Base-by-base conservation (phyloP, 2,888 invertebrate species). In the Bombylius major region DNA sequence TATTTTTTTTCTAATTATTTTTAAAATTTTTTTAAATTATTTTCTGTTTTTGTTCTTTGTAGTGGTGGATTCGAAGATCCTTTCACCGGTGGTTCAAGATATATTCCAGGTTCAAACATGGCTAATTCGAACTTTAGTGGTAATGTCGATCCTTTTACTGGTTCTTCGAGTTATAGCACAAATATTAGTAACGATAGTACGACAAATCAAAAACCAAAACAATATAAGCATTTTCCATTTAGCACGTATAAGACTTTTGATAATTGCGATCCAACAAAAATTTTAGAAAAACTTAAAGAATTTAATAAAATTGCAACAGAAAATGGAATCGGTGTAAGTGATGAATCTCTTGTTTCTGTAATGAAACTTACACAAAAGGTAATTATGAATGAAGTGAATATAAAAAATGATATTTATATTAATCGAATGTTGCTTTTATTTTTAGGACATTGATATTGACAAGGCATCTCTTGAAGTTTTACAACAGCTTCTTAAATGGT, bases 261-360 rank as follows among this genome's bases (percentile, higher is more conserved):
- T 65, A 82, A 84, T 66, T 89, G 87, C 6, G 89, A 89, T 74
- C 70, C 84, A 33, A 77, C 77, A 55, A 85, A 87, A 48, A 87
- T 93, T 63, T 75, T 85, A 59, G 84, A 85, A 63, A 87, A 86
- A 69, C 68, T 85, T 55, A 82, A 65, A 65, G 89, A 90, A 69
- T 87, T 90, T 63, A 89, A 89, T 67, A 75, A 75, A 49, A 84
- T 82, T 70, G 70, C 78, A 11, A 77, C 76, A 1, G 78, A 79
- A 55, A 78, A 75, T 9, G 64, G 73, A 12, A 75, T 73, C 54
- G 73, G 79, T 31, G 69, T 83, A 56, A 75, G 79, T 0, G 80
- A 80, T 0, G 75, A 76, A 12, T 75, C 82, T 56, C 67, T 86
- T 59, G 79, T 81, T 58, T 76, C 77, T 51, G 77, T 88, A n/a